Evolutionary conservation across 1,140 invertebrate species (phyloP).

Genomic region (Conopomorpha cramerella): DNA sequence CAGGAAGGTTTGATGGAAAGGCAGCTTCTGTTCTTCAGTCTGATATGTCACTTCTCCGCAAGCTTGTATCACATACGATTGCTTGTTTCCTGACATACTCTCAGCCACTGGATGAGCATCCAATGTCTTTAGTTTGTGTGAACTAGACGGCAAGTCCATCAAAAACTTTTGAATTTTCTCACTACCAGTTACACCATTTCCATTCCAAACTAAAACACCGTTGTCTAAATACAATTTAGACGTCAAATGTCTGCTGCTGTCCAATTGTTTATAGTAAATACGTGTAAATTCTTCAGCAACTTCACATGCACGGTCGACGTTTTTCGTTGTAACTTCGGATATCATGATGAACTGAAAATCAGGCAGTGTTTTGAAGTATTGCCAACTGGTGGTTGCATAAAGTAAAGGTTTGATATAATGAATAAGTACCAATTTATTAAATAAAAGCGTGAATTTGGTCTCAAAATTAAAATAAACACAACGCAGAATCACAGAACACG

Average conservation of each 20-base stretch:
- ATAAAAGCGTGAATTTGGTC: too few relatives aligned
- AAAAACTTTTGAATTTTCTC: slow-evolving; percentile 80
- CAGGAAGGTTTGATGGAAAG: slow-evolving; percentile 82
- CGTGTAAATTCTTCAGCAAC: slow-evolving; percentile 83
- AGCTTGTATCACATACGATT: slow-evolving; percentile 76
- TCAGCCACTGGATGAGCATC: slow-evolving; percentile 81
- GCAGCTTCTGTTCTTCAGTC: slow-evolving; percentile 53
- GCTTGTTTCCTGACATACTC: slow-evolving; percentile 67
- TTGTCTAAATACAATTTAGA: slow-evolving; percentile 78
- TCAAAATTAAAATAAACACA: too few relatives aligned
- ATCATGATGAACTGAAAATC: slow-evolving; percentile 18
- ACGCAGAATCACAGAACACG: too few relatives aligned
- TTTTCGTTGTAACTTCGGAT: slow-evolving; percentile 42
- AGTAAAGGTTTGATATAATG: too few relatives aligned
- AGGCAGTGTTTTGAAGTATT: too few relatives aligned
- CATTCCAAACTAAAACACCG: slow-evolving; percentile 85
- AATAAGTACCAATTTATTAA: too few relatives aligned
- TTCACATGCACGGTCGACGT: slow-evolving; percentile 74
- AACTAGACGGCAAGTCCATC: slow-evolving; percentile 72
- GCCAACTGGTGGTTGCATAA: too few relatives aligned
- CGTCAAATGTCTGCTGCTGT: slow-evolving; percentile 81
- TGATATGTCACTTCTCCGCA: slow-evolving; percentile 74
- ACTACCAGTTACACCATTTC: slow-evolving; percentile 74
- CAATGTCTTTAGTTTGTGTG: slow-evolving; percentile 71
- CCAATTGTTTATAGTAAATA: slow-evolving; percentile 80